Percentiles rank a stretch among this genome's conserved stretches.
These are phyloP conservation scores for Sebastolobus altivelis DNA, from an alignment of 2,797 vertebrate species.

Conservation along the genomic window DNA sequence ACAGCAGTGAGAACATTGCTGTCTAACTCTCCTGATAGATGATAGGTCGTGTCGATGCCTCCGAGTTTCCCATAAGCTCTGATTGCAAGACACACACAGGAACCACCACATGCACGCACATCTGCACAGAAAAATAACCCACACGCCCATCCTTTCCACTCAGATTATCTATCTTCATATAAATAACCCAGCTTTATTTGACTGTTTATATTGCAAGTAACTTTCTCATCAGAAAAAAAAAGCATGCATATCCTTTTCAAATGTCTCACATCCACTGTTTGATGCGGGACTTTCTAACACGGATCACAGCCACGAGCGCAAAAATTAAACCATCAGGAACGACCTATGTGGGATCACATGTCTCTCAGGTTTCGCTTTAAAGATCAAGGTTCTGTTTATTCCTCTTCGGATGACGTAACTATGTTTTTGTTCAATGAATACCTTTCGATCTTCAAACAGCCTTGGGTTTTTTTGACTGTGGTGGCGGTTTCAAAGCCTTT, in stretches of 20 bases:
- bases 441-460: conserved; percentile 32
- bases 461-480: conserved; percentile 1
- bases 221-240: conserved; percentile 42
- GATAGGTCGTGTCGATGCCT: conserved; percentile 32
- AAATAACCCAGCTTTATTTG: conserved; percentile 41
- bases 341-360: conserved; percentile 2
- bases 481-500: conserved; percentile 29
- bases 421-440: conserved; percentile 15
- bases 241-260: background rate
- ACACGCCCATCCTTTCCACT: conserved; percentile 39
- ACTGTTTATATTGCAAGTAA: conserved; percentile 41
- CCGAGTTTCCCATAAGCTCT: conserved; percentile 70
- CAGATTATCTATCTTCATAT: conserved; percentile 36
- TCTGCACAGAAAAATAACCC: conserved; percentile 19
- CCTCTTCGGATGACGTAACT: conserved; percentile 18
- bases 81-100: conserved; percentile 41
- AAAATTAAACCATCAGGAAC: background rate
- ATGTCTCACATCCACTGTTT: background rate
- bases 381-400: conserved; percentile 26
- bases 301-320: background rate
- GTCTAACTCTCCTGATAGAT: conserved; percentile 60
- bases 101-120: conserved; percentile 26
- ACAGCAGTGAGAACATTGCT: conserved; percentile 48
- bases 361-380: background rate
- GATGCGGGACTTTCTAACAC: background rate